Evolutionary conservation across 35 echinoderm and acorn worm species (phyloP).

Genomic region (Amphiura filiformis): DNA sequence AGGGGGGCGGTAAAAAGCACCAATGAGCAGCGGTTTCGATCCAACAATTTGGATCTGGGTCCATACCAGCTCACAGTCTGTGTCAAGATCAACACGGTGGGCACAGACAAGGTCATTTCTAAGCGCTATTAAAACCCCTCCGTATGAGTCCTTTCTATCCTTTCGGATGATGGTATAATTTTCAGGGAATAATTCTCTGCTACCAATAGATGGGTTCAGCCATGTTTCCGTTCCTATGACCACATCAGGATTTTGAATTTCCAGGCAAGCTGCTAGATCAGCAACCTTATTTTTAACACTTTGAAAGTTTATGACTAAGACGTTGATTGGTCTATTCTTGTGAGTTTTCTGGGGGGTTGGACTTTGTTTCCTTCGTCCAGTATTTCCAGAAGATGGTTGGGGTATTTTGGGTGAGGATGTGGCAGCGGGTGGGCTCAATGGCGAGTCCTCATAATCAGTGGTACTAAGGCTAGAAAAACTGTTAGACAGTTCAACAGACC

Average conservation of each 20-base stretch:
- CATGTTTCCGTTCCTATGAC: conserved; percentile 13
- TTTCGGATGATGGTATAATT: background rate
- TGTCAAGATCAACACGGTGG: conserved; percentile 5
- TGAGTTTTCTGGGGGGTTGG: too few relatives aligned
- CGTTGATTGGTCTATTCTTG: background rate
- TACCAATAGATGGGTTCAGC: conserved; percentile 1
- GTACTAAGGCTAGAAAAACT: background rate
- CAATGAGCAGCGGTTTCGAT: background rate
- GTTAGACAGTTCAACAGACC: conserved; percentile 30
- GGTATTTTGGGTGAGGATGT: too few relatives aligned
- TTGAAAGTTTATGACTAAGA: conserved; percentile 12
- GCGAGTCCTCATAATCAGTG: too few relatives aligned
- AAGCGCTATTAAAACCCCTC: background rate
- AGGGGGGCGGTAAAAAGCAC: background rate
- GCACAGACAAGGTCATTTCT: background rate
- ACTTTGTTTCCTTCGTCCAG: too few relatives aligned
- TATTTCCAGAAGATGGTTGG: too few relatives aligned
- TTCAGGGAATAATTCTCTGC: conserved; percentile 4
- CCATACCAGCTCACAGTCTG: background rate
- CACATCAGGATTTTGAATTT: background rate
- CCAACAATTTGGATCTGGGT: background rate
- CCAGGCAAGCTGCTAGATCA: background rate
- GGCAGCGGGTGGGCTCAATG: too few relatives aligned
- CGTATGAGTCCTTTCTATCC: background rate
- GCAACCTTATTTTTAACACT: background rate